phyloP scores from a whole-genome alignment of 2,113 vertebrate species.

The Melanocharis versteri region DNA sequence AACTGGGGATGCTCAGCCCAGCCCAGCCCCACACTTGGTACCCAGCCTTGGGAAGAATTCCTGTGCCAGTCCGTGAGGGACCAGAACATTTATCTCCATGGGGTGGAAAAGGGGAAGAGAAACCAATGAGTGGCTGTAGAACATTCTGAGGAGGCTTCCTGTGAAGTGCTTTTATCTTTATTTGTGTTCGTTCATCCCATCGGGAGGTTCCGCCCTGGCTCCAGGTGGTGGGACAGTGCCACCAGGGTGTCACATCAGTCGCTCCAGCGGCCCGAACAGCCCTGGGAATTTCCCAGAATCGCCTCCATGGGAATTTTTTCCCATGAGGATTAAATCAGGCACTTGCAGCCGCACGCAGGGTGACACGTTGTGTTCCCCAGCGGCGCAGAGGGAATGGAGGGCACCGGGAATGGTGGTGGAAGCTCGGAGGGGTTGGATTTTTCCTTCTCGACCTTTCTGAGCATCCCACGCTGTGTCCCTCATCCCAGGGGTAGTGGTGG shows the following conservation, averaged over 20 bases:
- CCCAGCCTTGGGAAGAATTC: fast-evolving
- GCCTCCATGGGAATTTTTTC: not conserved
- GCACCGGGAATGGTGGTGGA: fast-evolving
- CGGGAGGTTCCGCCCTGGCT: fast-evolving
- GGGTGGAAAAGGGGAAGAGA: not conserved
- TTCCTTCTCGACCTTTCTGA: not conserved
- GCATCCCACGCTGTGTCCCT: not conserved
- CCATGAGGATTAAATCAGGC: not conserved
- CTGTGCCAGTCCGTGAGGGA: not conserved
- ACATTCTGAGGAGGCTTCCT: not conserved
- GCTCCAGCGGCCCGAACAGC: fast-evolving
- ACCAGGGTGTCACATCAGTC: fast-evolving
- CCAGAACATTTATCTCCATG: fast-evolving
- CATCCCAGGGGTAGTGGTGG: fast-evolving
- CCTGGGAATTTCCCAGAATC: not conserved
- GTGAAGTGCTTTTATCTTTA: not conserved
- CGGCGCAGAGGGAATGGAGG: fast-evolving
- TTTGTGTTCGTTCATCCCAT: fast-evolving
- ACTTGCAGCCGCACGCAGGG: fast-evolving
- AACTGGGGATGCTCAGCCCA: not conserved
- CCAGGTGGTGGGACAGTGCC: fast-evolving
- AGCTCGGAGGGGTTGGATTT: not conserved
- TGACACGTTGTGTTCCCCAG: fast-evolving
- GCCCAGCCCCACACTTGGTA: fast-evolving
- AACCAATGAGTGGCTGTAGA: not conserved